Conservation (phyloP, 2,113 vertebrate species). For the Haemorhous mexicanus region DNA sequence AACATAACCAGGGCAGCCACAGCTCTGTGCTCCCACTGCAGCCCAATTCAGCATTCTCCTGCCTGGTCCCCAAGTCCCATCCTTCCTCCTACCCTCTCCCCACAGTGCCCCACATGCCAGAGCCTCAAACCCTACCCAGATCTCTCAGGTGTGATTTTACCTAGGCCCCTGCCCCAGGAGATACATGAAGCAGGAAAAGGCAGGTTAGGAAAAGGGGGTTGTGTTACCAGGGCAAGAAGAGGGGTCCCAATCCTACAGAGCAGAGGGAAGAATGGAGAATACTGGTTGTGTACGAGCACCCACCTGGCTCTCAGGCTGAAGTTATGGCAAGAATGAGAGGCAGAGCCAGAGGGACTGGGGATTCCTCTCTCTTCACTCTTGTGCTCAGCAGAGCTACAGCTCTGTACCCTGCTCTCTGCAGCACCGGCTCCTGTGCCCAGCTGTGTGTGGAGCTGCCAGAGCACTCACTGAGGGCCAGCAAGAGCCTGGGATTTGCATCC, state of each 20-base stretch:
- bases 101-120: not conserved
- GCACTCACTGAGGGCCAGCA: not conserved
- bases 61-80: not conserved
- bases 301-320: not conserved
- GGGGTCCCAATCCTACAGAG: not conserved
- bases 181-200: not conserved
- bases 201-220: not conserved
- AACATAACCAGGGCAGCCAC: not conserved
- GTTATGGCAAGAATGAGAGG: not conserved
- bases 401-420: not conserved
- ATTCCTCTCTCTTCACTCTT: not conserved
- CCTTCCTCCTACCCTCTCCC: not conserved
- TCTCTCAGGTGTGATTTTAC: not conserved
- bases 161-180: not conserved
- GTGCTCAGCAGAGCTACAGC: not conserved
- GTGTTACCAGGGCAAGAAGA: not conserved
- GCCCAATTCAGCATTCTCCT: not conserved
- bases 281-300: not conserved
- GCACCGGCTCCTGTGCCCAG: not conserved
- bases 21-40: not conserved
- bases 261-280: not conserved
- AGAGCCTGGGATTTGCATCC: not conserved
- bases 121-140: not conserved
- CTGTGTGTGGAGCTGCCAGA: not conserved
- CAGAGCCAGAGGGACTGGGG: not conserved